Conservation (phyloP, 2,113 vertebrate genomes). For the Tetrax tetrax region DNA sequence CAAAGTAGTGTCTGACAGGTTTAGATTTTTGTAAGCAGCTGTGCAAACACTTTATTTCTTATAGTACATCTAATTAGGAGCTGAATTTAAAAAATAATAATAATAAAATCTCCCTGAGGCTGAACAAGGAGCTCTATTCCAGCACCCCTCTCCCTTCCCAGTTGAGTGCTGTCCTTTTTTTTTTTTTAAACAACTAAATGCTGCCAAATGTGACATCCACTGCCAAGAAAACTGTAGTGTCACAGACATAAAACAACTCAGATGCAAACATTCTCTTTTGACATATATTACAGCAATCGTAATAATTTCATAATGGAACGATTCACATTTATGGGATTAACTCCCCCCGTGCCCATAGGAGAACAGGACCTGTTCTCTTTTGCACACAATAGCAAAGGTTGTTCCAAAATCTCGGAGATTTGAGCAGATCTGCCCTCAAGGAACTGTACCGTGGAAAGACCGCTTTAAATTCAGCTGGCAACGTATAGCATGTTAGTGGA, state of each 20-base stretch:
- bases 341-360: background rate
- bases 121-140: background rate
- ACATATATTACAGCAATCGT: background rate
- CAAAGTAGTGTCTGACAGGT: background rate
- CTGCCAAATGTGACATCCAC: background rate
- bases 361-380: background rate
- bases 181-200: background rate
- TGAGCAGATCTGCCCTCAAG: background rate
- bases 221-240: background rate
- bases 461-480: background rate
- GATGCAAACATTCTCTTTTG: background rate
- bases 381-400: background rate
- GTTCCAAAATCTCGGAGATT: background rate
- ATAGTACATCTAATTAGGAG: background rate
- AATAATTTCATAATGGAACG: background rate
- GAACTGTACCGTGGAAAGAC: background rate
- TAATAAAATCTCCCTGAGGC: background rate
- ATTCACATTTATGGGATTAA: background rate
- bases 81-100: background rate
- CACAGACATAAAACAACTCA: background rate
- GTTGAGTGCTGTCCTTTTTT: background rate
- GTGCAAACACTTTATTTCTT: background rate
- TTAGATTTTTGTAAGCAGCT: background rate
- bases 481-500: background rate
- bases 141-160: background rate